Conservation (phyloP, 2,888 invertebrate genomes). For the Plebejus anna region DNA sequence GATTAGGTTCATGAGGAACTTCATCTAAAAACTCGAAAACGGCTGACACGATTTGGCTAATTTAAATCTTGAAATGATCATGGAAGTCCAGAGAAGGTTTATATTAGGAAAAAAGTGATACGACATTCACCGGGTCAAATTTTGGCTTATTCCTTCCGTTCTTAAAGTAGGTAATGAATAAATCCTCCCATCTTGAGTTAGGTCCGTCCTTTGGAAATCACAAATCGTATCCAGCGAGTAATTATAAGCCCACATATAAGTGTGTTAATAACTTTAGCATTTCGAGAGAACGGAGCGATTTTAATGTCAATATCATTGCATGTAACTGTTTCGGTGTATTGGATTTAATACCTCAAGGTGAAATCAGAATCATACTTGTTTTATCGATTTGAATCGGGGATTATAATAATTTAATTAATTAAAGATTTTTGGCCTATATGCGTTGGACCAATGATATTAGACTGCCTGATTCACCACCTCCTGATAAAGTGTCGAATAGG, state of each 20-base stretch:
- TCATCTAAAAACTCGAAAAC: no score
- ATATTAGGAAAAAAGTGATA: no score
- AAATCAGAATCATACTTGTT: not conserved
- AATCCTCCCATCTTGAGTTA: no score
- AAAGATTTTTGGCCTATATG: not conserved
- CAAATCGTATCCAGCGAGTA: not conserved
- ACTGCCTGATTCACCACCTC: no score
- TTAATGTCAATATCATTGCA: conserved; percentile 32
- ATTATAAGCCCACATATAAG: conserved; percentile 39
- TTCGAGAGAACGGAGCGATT: conserved; percentile 41
- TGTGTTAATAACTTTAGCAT: conserved; percentile 62
- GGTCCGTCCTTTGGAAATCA: not conserved
- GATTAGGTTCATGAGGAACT: no score
- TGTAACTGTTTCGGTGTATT: not conserved
- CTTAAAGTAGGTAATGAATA: not conserved
- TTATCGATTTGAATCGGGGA: not conserved
- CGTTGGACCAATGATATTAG: not conserved
- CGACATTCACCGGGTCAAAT: no score
- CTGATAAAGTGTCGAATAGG: no score
- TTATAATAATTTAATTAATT: not conserved
- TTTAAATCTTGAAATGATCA: no score
- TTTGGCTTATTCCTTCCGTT: not conserved
- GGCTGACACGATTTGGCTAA: no score
- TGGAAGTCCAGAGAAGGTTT: no score
- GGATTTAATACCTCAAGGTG: conserved; percentile 7